Evolutionary conservation across 2,113 vertebrate genomes (phyloP), one percentile per base, ranked within the genome.

Genomic region (Centropus bengalensis): DNA sequence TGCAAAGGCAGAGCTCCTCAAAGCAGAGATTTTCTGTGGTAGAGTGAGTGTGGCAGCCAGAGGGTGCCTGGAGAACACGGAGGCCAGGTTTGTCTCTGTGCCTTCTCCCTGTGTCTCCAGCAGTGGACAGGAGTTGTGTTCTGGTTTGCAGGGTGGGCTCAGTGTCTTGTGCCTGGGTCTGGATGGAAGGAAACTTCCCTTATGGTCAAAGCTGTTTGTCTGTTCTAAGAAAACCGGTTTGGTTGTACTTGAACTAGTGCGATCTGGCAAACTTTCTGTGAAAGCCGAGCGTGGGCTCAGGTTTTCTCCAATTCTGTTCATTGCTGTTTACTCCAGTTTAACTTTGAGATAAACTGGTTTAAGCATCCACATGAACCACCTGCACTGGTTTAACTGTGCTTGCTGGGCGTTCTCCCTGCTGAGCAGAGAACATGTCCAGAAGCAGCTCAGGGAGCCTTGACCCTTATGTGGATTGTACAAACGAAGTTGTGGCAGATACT

Each of bases 371-470:
- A 32, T 21, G 70, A 89, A 62, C 49, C 28, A 23, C 64, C 86
- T 91, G 75, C 89, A 83, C 82, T 92, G 89, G 56, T 90, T 83
- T 78, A 51, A 83, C 64, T 78, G 59, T 2, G 44, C 82, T 81
- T 86, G 71, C 82, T 91, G 89, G 76, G 33, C 45, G 84, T 58
- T 82, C 51, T 86, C 49, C 68, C 70, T 70, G 54, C 85, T 68
- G 36, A 58, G 17, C 73, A 44, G 73, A 79, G 51, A 15, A 28
- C 24, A 18, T 9, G 3, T 52, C 85, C 75, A 93, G 79, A 51
- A 88, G 90, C 92, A 88, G 82, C 96, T 96, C 91, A 95, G 93
- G 95, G 94, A 96, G 68, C 81, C 32, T 5, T 13, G 71, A 47
- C 64, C 88, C 80, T 85, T 59, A 4, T 1, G 12, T 71, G 86